A percentile compares a stretch with the other conserved stretches of the same genome.
phyloP scores from a whole-genome alignment of 2,113 vertebrate species.

The Bettongia penicillata region DNA sequence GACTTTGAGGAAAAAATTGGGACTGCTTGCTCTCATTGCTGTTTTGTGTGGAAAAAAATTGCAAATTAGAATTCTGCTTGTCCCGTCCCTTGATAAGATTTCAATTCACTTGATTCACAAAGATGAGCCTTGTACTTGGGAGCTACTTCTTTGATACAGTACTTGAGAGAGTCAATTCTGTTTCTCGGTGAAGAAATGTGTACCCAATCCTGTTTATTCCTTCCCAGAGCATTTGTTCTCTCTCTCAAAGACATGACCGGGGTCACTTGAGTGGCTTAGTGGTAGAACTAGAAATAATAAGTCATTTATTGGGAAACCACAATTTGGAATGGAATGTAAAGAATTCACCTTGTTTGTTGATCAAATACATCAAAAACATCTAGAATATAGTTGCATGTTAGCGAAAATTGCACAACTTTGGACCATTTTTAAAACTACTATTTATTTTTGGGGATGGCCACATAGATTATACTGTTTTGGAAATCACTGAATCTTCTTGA shows the following conservation, averaged over 20 bases:
- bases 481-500: not conserved
- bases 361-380: not conserved
- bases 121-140: not conserved
- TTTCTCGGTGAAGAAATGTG: slow-evolving; percentile 34
- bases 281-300: not conserved
- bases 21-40: not conserved
- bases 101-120: slow-evolving; percentile 43
- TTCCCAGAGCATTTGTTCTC: not conserved
- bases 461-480: not conserved
- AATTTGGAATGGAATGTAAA: not conserved
- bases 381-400: not conserved
- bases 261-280: not conserved
- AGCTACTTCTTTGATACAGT: not conserved
- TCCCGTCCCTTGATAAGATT: slow-evolving; percentile 35
- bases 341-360: not conserved
- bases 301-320: not conserved
- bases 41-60: not conserved
- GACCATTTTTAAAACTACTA: not conserved
- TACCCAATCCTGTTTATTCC: not conserved
- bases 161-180: not conserved
- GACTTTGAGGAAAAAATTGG: not conserved
- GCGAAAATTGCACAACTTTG: not conserved
- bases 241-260: not conserved
- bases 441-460: not conserved
- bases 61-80: slow-evolving; percentile 8